Evolutionary conservation across 92 coral and sea anemone genomes (phyloP).

Genomic region (Hydrozoanthus gracilis): DNA sequence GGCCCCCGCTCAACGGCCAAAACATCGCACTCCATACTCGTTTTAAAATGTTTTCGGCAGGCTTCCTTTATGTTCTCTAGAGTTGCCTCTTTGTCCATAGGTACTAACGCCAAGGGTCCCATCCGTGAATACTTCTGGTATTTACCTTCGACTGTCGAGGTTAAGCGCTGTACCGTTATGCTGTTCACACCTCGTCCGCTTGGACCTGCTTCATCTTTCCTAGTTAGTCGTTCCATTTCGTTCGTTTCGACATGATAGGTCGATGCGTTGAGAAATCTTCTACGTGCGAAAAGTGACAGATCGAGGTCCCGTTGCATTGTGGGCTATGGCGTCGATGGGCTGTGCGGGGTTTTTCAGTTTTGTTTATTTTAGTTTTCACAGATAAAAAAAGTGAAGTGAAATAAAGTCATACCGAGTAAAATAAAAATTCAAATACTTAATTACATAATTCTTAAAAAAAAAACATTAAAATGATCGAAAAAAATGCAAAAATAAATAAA

Average conservation of each 20-base stretch:
- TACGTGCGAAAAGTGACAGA: slow-evolving; percentile 1
- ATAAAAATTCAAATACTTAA: not conserved
- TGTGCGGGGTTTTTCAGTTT: not conserved
- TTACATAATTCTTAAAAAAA: not conserved
- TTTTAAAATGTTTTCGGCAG: slow-evolving; percentile 45
- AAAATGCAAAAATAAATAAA: not conserved
- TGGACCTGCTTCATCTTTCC: slow-evolving; percentile 22
- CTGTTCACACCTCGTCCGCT: slow-evolving; percentile 5
- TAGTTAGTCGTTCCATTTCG: slow-evolving; percentile 17
- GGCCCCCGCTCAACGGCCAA: slow-evolving; percentile 57
- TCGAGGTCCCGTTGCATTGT: slow-evolving; percentile 10
- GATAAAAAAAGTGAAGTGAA: not conserved
- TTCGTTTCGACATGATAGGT: slow-evolving; percentile 33
- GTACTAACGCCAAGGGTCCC: slow-evolving; percentile 48
- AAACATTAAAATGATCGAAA: no score
- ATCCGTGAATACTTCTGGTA: slow-evolving; percentile 50
- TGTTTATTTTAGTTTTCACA: slow-evolving; percentile 4
- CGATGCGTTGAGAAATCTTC: slow-evolving; percentile 40
- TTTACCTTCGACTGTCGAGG: slow-evolving; percentile 49
- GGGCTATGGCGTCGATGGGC: not conserved
- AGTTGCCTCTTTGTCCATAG: slow-evolving; percentile 15
- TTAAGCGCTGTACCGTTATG: slow-evolving; percentile 44
- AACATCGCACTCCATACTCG: slow-evolving; percentile 45
- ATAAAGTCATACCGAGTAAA: not conserved
- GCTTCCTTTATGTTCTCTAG: slow-evolving; percentile 38